Evolutionary conservation across 2,113 vertebrate species (phyloP), one percentile per base, ranked within the genome.

Genomic region (Salvelinus namaycush): DNA sequence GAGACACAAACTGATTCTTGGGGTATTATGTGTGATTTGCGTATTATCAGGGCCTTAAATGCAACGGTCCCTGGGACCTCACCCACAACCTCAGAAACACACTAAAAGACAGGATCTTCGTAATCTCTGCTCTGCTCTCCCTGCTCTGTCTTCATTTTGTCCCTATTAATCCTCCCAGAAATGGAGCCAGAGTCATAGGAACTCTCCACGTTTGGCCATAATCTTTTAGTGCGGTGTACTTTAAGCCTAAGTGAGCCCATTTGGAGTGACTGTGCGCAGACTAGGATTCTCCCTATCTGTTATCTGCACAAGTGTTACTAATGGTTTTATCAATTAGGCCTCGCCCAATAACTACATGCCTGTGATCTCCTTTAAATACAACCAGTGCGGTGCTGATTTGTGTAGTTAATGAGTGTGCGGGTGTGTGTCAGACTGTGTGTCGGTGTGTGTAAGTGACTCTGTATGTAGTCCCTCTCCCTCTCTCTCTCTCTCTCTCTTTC

Each of bases 221-320:
- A 91, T 89, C 87, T 89, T 82, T 88, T 91, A 90, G 91, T 94
- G 93, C 95, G 90, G 92, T 93, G 95, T 93, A 95, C 96, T 97
- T 96, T 96, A 95, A 95, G 95, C 93, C 87, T 89, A 90, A 95
- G 95, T 95, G 94, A 95, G 96, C 94, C 95, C 95, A 97, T 96
- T 98, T 96, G 94, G 94, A 96, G 96, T 94, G 95, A 96, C 95
- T 97, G 96, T 95, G 95, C 94, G 94, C 95, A 93, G 95, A 96
- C 96, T 81, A 81, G 86, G 94, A 96, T 96, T 96, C 95, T 95
- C 94, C 94, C 96, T 93, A 95, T 89, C 94, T 95, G 96, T 96
- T 97, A 97, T 98, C 96, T 96, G 94, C 95, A 97, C 96, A 97
- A 96, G 96, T 97, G 96, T 96, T 96, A 96, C 96, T 97, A 98